Evolutionary conservation across 2,113 vertebrate species (phyloP).

Genomic region (Ovibos moschatus): DNA sequence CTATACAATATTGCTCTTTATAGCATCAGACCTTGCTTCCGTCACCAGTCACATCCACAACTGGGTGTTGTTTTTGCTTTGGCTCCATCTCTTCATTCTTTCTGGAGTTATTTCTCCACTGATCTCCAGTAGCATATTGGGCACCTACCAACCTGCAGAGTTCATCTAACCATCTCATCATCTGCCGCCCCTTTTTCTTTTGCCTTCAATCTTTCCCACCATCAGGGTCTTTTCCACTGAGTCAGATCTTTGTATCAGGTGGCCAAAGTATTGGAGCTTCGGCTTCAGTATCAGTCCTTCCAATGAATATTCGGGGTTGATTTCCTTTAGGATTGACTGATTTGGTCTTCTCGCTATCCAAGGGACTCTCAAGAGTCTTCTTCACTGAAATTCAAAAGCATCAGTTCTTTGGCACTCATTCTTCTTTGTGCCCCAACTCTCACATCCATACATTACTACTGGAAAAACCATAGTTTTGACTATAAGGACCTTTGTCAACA

Average conservation of each 20-base stretch:
- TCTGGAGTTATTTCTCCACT: background rate
- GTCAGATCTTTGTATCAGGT: background rate
- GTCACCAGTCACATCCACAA: background rate
- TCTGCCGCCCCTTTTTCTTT: background rate
- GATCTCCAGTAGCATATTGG: background rate
- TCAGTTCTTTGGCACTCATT: background rate
- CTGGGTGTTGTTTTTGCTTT: background rate
- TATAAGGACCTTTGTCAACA: background rate
- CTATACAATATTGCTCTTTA: background rate
- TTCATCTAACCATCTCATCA: background rate
- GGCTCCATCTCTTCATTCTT: background rate
- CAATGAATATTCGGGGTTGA: background rate
- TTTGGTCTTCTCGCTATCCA: background rate
- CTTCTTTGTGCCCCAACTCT: background rate
- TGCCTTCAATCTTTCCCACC: background rate
- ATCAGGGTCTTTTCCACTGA: background rate
- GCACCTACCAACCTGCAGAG: background rate
- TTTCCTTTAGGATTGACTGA: background rate
- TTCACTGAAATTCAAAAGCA: background rate
- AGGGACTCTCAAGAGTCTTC: background rate
- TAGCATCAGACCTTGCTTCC: background rate
- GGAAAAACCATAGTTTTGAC: background rate
- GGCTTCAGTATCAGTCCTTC: background rate
- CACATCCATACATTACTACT: background rate
- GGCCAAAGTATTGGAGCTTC: background rate